Evolutionary conservation across 2,797 vertebrate genomes (phyloP).

Genomic region (Chrysocyon brachyurus): DNA sequence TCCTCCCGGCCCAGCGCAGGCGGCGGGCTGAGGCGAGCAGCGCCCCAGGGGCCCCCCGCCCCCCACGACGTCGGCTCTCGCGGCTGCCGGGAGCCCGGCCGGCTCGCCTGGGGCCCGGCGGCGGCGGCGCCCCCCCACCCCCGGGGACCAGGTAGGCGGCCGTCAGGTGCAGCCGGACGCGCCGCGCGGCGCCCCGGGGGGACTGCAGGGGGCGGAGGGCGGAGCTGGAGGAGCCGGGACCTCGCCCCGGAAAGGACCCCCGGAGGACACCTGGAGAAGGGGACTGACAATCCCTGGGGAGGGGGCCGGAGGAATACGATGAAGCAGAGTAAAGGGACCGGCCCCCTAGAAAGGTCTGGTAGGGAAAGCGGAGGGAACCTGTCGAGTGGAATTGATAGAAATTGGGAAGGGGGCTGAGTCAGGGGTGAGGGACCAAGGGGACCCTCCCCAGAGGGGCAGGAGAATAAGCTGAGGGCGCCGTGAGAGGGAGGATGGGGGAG

Average conservation of each 20-base stretch:
- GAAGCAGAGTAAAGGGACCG: background rate
- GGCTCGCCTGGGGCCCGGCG: background rate
- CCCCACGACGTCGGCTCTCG: background rate
- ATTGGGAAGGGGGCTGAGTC: background rate
- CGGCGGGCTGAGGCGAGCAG: slow-evolving; percentile 52
- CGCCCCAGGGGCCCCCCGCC: slow-evolving; percentile 1
- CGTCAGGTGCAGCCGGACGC: background rate
- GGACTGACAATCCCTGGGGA: too few species aligned
- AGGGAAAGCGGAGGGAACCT: background rate
- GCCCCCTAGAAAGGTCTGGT: background rate
- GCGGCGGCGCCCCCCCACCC: background rate
- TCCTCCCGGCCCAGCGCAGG: slow-evolving; percentile 65
- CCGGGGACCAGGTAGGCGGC: slow-evolving; percentile 75
- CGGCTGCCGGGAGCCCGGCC: background rate
- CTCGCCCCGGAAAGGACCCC: background rate
- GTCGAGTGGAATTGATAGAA: background rate
- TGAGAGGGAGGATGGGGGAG: background rate
- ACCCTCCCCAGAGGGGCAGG: background rate
- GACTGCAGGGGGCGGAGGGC: too few species aligned
- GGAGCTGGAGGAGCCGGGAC: background rate
- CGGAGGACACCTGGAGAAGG: background rate
- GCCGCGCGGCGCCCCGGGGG: background rate
- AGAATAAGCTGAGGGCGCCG: background rate
- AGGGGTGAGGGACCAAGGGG: background rate
- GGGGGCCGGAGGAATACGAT: background rate